Base-by-base conservation (phyloP, 2,888 invertebrate species). In the Macrophya annulata region DNA sequence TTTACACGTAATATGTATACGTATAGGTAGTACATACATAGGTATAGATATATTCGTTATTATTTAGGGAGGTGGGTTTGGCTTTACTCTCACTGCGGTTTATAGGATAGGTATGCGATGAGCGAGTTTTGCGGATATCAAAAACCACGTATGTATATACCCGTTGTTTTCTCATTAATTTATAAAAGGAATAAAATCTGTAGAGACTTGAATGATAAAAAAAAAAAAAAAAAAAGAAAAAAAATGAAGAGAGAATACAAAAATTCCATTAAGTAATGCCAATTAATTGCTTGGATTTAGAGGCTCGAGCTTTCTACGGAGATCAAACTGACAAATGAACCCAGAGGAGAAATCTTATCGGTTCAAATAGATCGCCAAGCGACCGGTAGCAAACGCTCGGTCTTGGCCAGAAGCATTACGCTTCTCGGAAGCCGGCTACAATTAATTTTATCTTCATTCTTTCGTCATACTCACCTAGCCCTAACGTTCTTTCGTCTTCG, bases 371-470 rank as follows among this genome's bases (percentile, higher is more conserved):
- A 83, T 83, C 83, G 83, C 65, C 37, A 48, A 68, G 51, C 48
- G n/a, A 83, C 83, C 68, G 83, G 83, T 83, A 83, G 68, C 83
- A 68, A 71, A 83, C 48, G 82, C 21, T 40, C 59, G 43, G 37
- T 21, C 31, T 31, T 15, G 48, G 48, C 51, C 68, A 68, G 68
- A 48, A 68, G 88, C 88, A 89, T 90, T 90, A 88, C 88, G 89
- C 87, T 91, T 89, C 90, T 88, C 86, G 86, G 89, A 88, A 72
- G 92, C 90, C 91, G 91, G 91, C 91, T 92, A 91, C 92, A 92
- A 92, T 92, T 91, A 91, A 90, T 89, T 89, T 83, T 59, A 84
- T 84, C 76, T 84, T 74, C 59, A 74, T 76, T 62, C 72, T 84
- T 84, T 84, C 76, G 84, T 76, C 84, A 76, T 84, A 59, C 76